phyloP scores from a whole-genome alignment of 2,888 invertebrate species.

The Luperina testacea region DNA sequence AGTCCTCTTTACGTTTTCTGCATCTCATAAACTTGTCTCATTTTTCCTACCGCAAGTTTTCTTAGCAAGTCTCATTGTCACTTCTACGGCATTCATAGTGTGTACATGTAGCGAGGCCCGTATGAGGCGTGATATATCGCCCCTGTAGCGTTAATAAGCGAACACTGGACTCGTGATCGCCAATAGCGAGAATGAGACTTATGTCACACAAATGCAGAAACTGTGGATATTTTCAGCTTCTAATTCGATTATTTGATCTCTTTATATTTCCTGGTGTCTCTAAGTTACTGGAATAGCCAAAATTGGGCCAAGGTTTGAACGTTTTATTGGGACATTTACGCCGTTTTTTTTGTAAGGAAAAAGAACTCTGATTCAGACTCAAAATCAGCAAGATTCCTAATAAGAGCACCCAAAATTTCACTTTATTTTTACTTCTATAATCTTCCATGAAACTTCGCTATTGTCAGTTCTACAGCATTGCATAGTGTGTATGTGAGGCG shows the following conservation, averaged over 20 bases:
- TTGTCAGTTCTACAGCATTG: slow-evolving; percentile 68
- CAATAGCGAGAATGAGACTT: slow-evolving; percentile 77
- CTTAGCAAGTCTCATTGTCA: slow-evolving; percentile 19
- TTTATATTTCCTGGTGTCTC: neutral
- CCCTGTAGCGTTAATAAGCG: slow-evolving; percentile 89
- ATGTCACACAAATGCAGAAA: slow-evolving; percentile 64
- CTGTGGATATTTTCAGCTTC: neutral
- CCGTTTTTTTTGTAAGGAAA: too few relatives aligned
- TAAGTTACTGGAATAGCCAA: neutral
- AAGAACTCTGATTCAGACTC: too few relatives aligned
- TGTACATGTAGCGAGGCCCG: slow-evolving; percentile 69
- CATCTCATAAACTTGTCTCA: neutral
- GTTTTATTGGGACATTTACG: too few relatives aligned
- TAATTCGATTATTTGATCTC: neutral
- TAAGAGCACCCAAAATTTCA: too few relatives aligned
- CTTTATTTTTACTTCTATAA: neutral
- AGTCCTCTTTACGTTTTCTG: neutral
- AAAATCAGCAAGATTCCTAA: neutral
- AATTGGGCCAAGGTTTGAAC: neutral
- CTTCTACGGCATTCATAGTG: slow-evolving; percentile 65
- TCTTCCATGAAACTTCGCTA: neutral
- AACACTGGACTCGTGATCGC: slow-evolving; percentile 88
- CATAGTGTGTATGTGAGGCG: slow-evolving; percentile 66
- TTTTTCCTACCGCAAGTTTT: neutral
- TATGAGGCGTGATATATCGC: slow-evolving; percentile 89